Base-by-base conservation (phyloP, 37 sponge, comb jelly and placozoan genomes). In the Hexactinellida sp. region DNA sequence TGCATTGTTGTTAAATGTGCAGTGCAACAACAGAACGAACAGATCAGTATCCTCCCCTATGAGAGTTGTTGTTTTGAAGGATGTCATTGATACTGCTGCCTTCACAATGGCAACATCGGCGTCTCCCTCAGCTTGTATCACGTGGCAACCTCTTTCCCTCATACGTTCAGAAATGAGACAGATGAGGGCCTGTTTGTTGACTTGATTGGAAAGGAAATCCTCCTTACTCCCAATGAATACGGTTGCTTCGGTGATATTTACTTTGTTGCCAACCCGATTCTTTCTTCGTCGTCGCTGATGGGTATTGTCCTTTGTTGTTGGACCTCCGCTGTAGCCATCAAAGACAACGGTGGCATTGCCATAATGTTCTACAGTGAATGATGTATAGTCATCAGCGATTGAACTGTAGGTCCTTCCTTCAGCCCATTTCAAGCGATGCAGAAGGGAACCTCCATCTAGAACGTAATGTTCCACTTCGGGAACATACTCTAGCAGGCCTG, bases 361-460 rank as follows among this genome's bases (percentile, higher is more conserved):
- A 36, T 84, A 84, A 13, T 84, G 82, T 82, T 37, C 83, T 38
- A 37, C 36, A 1, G 25, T 83, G 51, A 83, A 38, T 41, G 82
- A 51, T 37, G 83, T 87, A 83, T 82, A 87, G 28, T 37, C 51
- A 51, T 86, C 41, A 36, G 82, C 71, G 86, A 86, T 86, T 10
- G 38, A 35, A 47, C 51, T 54, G 34, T 38, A 83, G 39, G 83
- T 82, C 0, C 24, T 54, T 1, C 87, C 39, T 0, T 54, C 5
- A 30, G 52, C 25, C 87, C 87, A 87, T 82, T 54, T 83, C 1
- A 87, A 83, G 54, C 83, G 54, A 36, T 87, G 87, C 24, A 87
- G 83, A 82, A 82, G 87, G 82, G 87, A 52, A 47, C 83, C 87
- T 51, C 87, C 83, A 87, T 87, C 87, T 37, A 87, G 35, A 54